These are phyloP conservation scores for Sciaenops ocellatus DNA, from an alignment of 2,797 vertebrate genomes.

Conservation along the genomic window DNA sequence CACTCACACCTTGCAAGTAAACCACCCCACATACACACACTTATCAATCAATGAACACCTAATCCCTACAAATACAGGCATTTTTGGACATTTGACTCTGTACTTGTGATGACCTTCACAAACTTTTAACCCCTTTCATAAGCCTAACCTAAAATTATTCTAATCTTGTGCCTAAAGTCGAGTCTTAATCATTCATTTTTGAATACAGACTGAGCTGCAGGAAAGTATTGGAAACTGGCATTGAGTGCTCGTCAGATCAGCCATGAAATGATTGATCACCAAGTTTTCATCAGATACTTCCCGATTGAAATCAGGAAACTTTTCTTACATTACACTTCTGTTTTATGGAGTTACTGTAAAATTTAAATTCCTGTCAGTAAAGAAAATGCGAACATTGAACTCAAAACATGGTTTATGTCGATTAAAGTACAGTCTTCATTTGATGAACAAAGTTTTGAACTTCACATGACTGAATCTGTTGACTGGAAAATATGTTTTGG, in stretches of 20 bases:
- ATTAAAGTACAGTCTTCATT: too few relatives aligned
- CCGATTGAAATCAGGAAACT: not conserved
- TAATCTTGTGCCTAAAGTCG: not conserved
- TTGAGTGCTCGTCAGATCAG: not conserved
- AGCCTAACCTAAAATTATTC: not conserved
- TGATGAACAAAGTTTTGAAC: too few relatives aligned
- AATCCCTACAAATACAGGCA: not conserved
- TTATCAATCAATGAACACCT: constrained; percentile 9
- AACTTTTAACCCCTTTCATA: not conserved
- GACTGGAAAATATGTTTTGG: too few relatives aligned
- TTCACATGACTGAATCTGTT: too few relatives aligned
- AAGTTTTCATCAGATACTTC: not conserved
- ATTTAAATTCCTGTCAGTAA: too few relatives aligned
- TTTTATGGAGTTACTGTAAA: too few relatives aligned
- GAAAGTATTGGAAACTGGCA: not conserved
- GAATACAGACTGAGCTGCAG: not conserved
- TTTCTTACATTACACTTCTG: too few relatives aligned
- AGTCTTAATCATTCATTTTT: not conserved
- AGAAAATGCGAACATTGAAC: too few relatives aligned
- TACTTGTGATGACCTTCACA: not conserved
- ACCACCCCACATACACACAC: not conserved
- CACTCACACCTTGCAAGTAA: constrained; percentile 51
- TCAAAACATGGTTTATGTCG: too few relatives aligned
- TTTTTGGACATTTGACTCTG: not conserved
- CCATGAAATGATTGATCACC: not conserved